Percentiles rank a stretch among this genome's conserved stretches.
Conservation (phyloP, 2,113 vertebrate species). For the Tonatia bakeri region DNA sequence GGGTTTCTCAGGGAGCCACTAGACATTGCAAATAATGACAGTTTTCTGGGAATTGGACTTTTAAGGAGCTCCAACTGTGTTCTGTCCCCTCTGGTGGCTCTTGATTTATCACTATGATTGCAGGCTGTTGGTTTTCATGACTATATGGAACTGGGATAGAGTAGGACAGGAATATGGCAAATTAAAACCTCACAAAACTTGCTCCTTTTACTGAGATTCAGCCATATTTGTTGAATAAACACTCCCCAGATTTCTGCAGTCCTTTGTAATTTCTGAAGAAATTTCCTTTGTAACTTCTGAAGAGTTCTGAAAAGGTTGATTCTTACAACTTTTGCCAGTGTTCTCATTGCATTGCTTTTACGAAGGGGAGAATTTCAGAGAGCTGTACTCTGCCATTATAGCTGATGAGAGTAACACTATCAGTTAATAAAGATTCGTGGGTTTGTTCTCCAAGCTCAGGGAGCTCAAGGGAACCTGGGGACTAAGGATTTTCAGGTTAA, state of each 20-base stretch:
- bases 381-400: background rate
- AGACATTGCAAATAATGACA: background rate
- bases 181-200: background rate
- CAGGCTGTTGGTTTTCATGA: background rate
- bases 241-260: background rate
- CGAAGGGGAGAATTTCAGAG: background rate
- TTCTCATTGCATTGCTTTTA: conserved; percentile 1
- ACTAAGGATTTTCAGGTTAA: background rate
- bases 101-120: background rate
- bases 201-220: background rate
- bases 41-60: background rate
- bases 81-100: background rate
- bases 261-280: conserved; percentile 30
- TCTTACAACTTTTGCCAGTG: background rate
- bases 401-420: background rate
- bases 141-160: background rate
- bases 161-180: background rate
- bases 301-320: background rate
- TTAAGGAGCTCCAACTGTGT: background rate
- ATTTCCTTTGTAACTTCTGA: conserved; percentile 24
- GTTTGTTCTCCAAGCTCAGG: background rate
- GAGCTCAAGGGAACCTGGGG: background rate
- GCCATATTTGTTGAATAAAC: background rate
- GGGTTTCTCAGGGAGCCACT: background rate
- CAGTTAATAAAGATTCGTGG: background rate